These are phyloP conservation scores for Antechinus stuartii DNA, from an alignment of 2,113 vertebrate species.

Conservation along the genomic window DNA sequence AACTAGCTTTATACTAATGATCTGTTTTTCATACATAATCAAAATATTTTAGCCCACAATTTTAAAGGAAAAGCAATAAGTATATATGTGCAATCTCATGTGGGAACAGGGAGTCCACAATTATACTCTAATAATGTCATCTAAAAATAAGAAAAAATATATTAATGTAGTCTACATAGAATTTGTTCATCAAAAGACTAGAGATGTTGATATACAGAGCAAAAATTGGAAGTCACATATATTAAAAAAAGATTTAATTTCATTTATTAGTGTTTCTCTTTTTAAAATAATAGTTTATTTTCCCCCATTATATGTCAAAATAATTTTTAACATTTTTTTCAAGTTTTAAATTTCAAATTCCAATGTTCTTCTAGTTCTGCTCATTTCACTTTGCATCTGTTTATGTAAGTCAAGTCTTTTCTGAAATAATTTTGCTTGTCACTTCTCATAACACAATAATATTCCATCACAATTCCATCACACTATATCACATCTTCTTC, in stretches of 20 bases:
- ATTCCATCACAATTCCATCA: no score
- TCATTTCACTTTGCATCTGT: no score
- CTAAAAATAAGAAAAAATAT: constrained; percentile 3
- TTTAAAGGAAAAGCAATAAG: constrained; percentile 34
- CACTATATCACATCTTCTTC: no score
- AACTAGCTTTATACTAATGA: constrained; percentile 40
- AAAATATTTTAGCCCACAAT: constrained; percentile 20
- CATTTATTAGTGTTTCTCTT: constrained; percentile 18
- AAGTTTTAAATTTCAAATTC: constrained; percentile 46
- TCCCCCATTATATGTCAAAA: constrained; percentile 61
- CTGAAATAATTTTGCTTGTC: no score
- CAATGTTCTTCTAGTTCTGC: background rate
- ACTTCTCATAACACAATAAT: no score
- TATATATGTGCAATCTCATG: background rate
- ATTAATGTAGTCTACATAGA: constrained; percentile 8
- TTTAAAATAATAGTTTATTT: constrained; percentile 35
- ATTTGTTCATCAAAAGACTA: background rate
- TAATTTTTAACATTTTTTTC: constrained; percentile 43
- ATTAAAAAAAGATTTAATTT: constrained; percentile 46
- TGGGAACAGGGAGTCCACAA: background rate
- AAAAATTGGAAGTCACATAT: background rate
- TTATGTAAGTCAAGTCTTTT: no score
- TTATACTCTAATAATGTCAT: background rate
- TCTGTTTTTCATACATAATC: constrained; percentile 33
- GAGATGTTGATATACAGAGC: background rate